Conservation (phyloP, 2,113 vertebrate species). For the Microcebus jonahi region DNA sequence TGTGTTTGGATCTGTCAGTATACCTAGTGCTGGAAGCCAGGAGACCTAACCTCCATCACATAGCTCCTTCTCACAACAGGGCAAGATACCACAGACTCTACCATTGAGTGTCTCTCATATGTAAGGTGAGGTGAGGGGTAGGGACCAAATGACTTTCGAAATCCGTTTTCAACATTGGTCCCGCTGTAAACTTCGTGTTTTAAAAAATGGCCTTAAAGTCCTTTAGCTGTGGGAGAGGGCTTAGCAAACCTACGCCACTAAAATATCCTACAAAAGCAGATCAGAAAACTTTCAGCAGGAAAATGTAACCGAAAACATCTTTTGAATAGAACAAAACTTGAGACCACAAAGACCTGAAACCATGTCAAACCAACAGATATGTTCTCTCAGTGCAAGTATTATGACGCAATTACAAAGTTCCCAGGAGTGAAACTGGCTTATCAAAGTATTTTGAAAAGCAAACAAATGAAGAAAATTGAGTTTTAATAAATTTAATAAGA, state of each 20-base stretch:
- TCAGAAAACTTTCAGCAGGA: constrained; percentile 30
- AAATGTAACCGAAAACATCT: constrained; percentile 51
- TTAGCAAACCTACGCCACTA: not conserved
- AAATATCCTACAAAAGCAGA: constrained; percentile 61
- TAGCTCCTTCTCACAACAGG: not conserved
- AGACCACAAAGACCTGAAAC: constrained; percentile 61
- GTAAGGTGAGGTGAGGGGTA: not conserved
- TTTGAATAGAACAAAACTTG: not conserved
- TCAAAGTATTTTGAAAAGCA: not conserved
- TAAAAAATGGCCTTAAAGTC: not conserved
- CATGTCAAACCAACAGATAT: not conserved
- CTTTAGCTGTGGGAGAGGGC: not conserved
- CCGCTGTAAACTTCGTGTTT: not conserved
- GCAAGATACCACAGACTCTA: not conserved
- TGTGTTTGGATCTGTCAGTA: not conserved
- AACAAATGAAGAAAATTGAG: not conserved
- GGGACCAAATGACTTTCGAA: not conserved
- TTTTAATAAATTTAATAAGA: constrained; percentile 26
- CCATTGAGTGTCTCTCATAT: not conserved
- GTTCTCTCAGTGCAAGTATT: not conserved
- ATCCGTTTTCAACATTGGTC: not conserved
- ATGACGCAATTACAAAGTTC: not conserved
- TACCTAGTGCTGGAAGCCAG: too few relatives aligned
- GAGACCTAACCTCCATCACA: not conserved
- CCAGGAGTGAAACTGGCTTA: not conserved